phyloP scores from a whole-genome alignment of 2,113 vertebrate species.

The Loxodonta africana region DNA sequence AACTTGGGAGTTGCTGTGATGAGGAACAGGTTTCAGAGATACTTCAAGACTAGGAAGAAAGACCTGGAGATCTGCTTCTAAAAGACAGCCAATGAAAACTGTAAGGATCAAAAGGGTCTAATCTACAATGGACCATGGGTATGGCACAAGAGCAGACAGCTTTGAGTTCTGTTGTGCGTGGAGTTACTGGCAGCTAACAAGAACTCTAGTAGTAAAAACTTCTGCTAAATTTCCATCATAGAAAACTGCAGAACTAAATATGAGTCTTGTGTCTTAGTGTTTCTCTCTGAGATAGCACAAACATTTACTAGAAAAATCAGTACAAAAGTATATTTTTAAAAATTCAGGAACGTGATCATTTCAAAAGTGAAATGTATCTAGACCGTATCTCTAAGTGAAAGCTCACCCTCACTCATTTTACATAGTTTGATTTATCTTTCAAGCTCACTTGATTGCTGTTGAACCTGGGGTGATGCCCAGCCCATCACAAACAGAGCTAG shows the following conservation, averaged over 20 bases:
- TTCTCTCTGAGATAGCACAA: neutral
- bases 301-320: neutral
- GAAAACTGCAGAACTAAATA: neutral
- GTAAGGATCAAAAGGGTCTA: neutral
- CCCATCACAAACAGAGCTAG: neutral
- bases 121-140: neutral
- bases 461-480: neutral
- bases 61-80: neutral
- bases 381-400: neutral
- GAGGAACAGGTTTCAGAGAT: too few relatives aligned
- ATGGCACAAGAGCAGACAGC: neutral
- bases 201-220: neutral
- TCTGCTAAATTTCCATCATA: neutral
- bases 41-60: too few relatives aligned
- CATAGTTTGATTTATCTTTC: neutral
- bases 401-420: slow-evolving; percentile 7
- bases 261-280: neutral
- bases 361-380: neutral
- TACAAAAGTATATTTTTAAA: neutral
- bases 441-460: slow-evolving; percentile 25
- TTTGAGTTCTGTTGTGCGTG: neutral
- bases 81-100: neutral
- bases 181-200: neutral
- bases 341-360: neutral
- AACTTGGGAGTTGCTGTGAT: too few relatives aligned